Percentiles rank a stretch among this genome's conserved stretches.
Conservation (phyloP, 2,888 invertebrate genomes). For the Caradrina clavipalpis region DNA sequence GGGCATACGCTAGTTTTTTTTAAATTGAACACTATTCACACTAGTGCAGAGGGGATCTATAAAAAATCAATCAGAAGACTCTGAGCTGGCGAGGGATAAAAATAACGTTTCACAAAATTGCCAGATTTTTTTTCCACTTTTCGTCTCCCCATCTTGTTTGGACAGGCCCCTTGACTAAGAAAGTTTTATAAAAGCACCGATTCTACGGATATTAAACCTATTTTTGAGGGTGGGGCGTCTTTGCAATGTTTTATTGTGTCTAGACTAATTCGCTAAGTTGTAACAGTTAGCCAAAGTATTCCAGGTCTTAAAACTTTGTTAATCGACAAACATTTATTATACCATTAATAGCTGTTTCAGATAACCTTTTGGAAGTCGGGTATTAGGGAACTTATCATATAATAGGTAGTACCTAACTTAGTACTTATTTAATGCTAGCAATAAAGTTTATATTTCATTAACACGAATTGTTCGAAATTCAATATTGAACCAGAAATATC, state of each 20-base stretch:
- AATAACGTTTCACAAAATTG: slow-evolving; percentile 44
- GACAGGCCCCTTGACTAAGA: slow-evolving; percentile 49
- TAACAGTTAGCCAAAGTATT: slow-evolving; percentile 35
- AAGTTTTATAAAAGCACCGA: slow-evolving; percentile 49
- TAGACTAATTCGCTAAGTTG: slow-evolving; percentile 57
- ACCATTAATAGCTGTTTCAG: slow-evolving; percentile 16
- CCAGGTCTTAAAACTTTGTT: slow-evolving; percentile 48
- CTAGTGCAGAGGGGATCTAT: slow-evolving; percentile 25
- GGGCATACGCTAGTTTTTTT: slow-evolving; percentile 17
- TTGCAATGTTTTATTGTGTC: slow-evolving; percentile 63
- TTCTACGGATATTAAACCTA: slow-evolving; percentile 51
- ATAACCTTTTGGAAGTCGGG: slow-evolving; percentile 6
- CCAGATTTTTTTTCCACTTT: slow-evolving; percentile 24
- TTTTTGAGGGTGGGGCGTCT: slow-evolving; percentile 39
- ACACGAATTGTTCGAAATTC: neutral
- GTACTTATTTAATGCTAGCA: neutral
- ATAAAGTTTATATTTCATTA: slow-evolving; percentile 14
- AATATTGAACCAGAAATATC: neutral
- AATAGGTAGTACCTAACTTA: slow-evolving; percentile 8
- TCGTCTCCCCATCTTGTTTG: slow-evolving; percentile 46
- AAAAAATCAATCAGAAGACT: slow-evolving; percentile 45
- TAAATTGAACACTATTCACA: slow-evolving; percentile 34
- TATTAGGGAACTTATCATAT: slow-evolving; percentile 1
- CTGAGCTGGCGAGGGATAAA: slow-evolving; percentile 33
- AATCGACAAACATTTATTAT: slow-evolving; percentile 33